Percentiles rank a stretch among this genome's conserved stretches.
Evolutionary conservation across 1,140 invertebrate genomes (phyloP).

Genomic region (Latrodectus geometricus): DNA sequence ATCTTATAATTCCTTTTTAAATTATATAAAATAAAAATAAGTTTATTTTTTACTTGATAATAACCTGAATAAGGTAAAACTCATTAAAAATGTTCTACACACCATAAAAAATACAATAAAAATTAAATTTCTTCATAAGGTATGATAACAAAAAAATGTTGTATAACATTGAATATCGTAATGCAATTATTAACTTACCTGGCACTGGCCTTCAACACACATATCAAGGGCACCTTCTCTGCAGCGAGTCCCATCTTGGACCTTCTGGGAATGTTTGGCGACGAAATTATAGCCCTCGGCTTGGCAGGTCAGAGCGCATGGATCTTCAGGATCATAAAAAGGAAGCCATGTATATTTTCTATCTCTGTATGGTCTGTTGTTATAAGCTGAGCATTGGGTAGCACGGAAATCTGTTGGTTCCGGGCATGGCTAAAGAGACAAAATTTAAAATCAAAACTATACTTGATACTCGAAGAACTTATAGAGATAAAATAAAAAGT

Average conservation of each 20-base stretch:
- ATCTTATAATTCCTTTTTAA: too few species aligned
- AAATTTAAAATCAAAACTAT: too few species aligned
- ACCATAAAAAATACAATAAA: too few species aligned
- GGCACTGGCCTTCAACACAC: slow-evolving; percentile 89
- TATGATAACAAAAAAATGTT: not conserved
- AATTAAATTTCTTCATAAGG: too few species aligned
- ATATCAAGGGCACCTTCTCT: slow-evolving; percentile 84
- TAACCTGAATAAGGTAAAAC: too few species aligned
- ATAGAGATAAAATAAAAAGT: too few species aligned
- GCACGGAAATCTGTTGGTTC: slow-evolving; percentile 79
- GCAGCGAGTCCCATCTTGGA: slow-evolving; percentile 89
- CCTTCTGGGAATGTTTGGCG: slow-evolving; percentile 81
- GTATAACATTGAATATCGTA: too few species aligned
- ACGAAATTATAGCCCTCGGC: slow-evolving; percentile 76
- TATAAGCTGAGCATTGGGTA: slow-evolving; percentile 84
- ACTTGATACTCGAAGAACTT: too few species aligned
- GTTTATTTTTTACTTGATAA: too few species aligned
- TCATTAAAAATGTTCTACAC: too few species aligned
- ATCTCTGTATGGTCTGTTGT: slow-evolving; percentile 83
- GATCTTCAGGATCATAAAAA: slow-evolving; percentile 84
- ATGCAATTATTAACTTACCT: slow-evolving; percentile 73
- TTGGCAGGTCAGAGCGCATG: slow-evolving; percentile 87
- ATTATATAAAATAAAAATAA: too few species aligned
- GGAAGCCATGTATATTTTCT: slow-evolving; percentile 85
- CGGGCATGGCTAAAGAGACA: slow-evolving; percentile 77